Conservation (phyloP, 2,113 vertebrate genomes). For the Sardina pilchardus region DNA sequence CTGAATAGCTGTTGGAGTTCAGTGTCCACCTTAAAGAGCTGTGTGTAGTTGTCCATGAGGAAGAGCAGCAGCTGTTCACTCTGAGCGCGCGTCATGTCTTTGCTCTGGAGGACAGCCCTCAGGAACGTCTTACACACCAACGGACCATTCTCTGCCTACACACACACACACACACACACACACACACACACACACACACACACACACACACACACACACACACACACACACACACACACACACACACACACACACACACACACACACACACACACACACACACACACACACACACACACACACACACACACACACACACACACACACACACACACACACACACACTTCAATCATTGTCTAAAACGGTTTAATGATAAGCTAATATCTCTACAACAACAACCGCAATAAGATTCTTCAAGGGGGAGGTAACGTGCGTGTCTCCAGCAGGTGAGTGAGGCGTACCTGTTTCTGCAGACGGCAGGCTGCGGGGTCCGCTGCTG, state of each 20-base stretch:
- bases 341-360: too few species aligned
- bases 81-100: constrained; percentile 67
- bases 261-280: too few species aligned
- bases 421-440: background rate
- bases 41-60: constrained; percentile 72
- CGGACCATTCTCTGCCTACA: constrained; percentile 75
- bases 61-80: constrained; percentile 76
- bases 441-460: background rate
- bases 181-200: too few species aligned
- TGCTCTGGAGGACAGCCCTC: constrained; percentile 76
- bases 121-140: constrained; percentile 76
- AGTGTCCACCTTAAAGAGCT: constrained; percentile 78
- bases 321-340: too few species aligned
- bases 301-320: too few species aligned
- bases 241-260: too few species aligned
- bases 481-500: constrained; percentile 63
- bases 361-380: too few species aligned
- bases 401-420: background rate
- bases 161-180: constrained; percentile 39
- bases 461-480: constrained; percentile 81
- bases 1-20: background rate
- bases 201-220: too few species aligned
- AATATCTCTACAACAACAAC: too few species aligned
- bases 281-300: too few species aligned
- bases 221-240: too few species aligned